A percentile compares a stretch with the other conserved stretches of the same genome.
These are phyloP conservation scores for Microchirus variegatus DNA, from an alignment of 2,797 vertebrate genomes.

Conservation along the genomic window DNA sequence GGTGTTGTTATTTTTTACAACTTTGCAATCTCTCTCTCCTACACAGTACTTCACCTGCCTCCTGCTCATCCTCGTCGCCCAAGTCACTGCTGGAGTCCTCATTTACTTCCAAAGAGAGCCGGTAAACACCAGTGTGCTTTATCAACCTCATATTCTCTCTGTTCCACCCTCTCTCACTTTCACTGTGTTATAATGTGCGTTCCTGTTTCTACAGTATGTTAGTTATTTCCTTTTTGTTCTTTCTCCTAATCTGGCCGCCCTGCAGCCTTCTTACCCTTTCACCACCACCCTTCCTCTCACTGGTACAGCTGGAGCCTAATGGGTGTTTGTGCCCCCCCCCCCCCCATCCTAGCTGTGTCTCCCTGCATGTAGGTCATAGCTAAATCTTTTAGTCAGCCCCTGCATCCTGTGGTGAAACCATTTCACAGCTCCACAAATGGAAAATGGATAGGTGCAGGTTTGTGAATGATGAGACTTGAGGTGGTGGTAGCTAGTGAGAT, in stretches of 20 bases:
- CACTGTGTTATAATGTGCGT: neutral
- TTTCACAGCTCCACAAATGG: neutral
- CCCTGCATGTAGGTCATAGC: neutral
- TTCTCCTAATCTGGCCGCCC: neutral
- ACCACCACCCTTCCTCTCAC: neutral
- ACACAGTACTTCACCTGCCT: conserved; percentile 92
- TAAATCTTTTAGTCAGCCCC: conserved; percentile 3
- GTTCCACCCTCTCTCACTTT: neutral
- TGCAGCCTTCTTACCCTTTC: neutral
- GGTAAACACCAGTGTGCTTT: conserved; percentile 63
- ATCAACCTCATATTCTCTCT: neutral
- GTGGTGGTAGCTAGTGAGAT: conserved; percentile 1
- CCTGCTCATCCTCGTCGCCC: conserved; percentile 90
- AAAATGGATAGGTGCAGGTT: conserved; percentile 30
- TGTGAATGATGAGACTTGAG: conserved; percentile 5
- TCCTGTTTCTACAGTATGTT: neutral
- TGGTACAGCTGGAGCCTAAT: neutral
- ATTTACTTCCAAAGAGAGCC: conserved; percentile 89
- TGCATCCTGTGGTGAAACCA: conserved; percentile 15
- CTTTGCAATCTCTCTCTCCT: neutral
- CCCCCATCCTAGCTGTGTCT: conserved; percentile 16
- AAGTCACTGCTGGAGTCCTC: conserved; percentile 88
- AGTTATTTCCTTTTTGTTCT: neutral
- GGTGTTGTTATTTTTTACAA: neutral
- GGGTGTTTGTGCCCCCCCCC: neutral